Percentiles rank a stretch among this genome's conserved stretches.
These are phyloP conservation scores for Miltochrista miniata DNA, from an alignment of 2,888 invertebrate species.

Conservation along the genomic window DNA sequence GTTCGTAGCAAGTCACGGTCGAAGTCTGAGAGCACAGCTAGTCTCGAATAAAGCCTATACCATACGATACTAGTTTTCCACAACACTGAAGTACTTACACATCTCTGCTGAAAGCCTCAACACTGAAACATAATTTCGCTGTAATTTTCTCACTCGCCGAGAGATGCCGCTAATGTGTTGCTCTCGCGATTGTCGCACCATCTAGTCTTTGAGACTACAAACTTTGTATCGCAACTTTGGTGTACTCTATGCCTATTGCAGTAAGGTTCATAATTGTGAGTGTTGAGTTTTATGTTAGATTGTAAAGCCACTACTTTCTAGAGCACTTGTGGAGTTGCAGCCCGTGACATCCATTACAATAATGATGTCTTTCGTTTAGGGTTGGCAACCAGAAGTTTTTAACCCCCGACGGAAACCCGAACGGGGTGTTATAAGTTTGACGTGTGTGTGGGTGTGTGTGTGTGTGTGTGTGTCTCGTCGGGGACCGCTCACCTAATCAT, in stretches of 20 bases:
- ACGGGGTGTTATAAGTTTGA: too few relatives aligned
- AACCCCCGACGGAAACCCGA: too few relatives aligned
- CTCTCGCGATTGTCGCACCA: conserved; percentile 71
- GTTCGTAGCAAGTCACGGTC: too few relatives aligned
- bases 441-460: too few relatives aligned
- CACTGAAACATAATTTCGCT: conserved; percentile 67
- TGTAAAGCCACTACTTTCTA: conserved; percentile 61
- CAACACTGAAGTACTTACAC: conserved; percentile 46
- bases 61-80: conserved; percentile 15
- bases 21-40: too few relatives aligned
- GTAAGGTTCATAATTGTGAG: conserved; percentile 39
- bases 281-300: conserved; percentile 18
- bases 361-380: conserved; percentile 73
- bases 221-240: conserved; percentile 33
- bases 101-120: conserved; percentile 33
- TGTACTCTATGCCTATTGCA: conserved; percentile 10
- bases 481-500: too few relatives aligned
- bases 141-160: conserved; percentile 77
- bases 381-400: too few relatives aligned
- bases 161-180: conserved; percentile 81
- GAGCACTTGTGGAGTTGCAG: conserved; percentile 75
- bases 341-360: conserved; percentile 82
- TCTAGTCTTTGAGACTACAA: conserved; percentile 58
- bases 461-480: too few relatives aligned
- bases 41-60: too few relatives aligned